Percentiles rank a stretch among this genome's conserved stretches.
Conservation (phyloP, 2,888 invertebrate species). For the Thereva nobilitata region DNA sequence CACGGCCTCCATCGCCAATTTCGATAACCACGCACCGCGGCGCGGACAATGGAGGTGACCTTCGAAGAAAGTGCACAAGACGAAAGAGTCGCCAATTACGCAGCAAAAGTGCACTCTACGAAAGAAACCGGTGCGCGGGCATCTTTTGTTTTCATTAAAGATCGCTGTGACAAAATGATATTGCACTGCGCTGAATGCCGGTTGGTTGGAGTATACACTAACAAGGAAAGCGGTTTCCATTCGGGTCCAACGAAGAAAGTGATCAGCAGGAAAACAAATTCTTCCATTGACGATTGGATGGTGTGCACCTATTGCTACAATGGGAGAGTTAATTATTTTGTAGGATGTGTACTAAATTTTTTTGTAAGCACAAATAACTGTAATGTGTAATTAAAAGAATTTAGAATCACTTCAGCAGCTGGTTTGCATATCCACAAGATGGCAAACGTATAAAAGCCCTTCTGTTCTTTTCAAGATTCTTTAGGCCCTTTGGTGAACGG, state of each 20-base stretch:
- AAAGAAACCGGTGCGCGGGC: slow-evolving; percentile 12
- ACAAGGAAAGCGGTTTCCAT: slow-evolving; percentile 22
- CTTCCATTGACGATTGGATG: too few relatives aligned
- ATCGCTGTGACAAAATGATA: slow-evolving; percentile 10
- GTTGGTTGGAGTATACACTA: neutral
- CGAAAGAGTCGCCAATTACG: slow-evolving; percentile 35
- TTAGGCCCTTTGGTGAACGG: too few relatives aligned
- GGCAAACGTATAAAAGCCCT: too few relatives aligned
- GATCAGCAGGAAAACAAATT: neutral
- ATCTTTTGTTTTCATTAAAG: slow-evolving; percentile 18
- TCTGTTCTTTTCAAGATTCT: too few relatives aligned
- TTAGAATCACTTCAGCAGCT: too few relatives aligned
- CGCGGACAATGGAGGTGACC: slow-evolving; percentile 26
- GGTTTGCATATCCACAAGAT: too few relatives aligned
- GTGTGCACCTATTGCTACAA: too few relatives aligned
- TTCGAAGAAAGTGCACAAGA: slow-evolving; percentile 27
- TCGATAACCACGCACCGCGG: slow-evolving; percentile 13
- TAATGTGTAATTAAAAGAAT: too few relatives aligned
- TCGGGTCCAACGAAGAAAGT: slow-evolving; percentile 20
- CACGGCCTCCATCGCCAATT: slow-evolving; percentile 28
- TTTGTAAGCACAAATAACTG: too few relatives aligned
- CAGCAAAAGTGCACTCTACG: slow-evolving; percentile 38
- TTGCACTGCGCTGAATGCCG: slow-evolving; percentile 5
- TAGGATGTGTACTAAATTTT: too few relatives aligned
- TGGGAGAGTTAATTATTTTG: too few relatives aligned